Percentiles rank a stretch among this genome's conserved stretches.
Evolutionary conservation across 1,140 invertebrate genomes (phyloP).

Genomic region (Philopotamus ludificatus): DNA sequence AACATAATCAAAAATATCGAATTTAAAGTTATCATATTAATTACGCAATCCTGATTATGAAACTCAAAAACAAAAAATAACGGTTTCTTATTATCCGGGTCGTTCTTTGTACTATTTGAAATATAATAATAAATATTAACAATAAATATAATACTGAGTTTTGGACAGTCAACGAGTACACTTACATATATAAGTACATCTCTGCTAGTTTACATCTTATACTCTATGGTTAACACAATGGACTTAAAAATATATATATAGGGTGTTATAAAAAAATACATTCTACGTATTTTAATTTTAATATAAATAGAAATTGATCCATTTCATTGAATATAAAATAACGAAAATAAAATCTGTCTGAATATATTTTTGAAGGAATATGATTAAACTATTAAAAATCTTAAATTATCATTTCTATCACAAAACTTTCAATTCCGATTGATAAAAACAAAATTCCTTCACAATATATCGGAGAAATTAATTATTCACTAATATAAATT

Average conservation of each 20-base stretch:
- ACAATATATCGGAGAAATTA: no score
- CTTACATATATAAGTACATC: not conserved
- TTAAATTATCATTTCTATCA: no score
- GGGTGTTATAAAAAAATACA: not conserved
- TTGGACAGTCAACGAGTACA: slow-evolving; percentile 7
- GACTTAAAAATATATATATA: not conserved
- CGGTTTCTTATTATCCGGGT: not conserved
- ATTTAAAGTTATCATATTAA: no score
- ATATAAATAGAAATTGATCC: not conserved
- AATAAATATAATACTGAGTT: slow-evolving; percentile 27
- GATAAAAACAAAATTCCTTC: no score
- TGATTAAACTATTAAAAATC: no score
- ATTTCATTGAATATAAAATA: no score
- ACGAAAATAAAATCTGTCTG: no score
- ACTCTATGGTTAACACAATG: not conserved
- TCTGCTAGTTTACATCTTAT: not conserved
- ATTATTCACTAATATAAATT: no score
- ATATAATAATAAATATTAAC: slow-evolving; percentile 10
- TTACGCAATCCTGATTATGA: not conserved
- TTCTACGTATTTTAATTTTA: not conserved
- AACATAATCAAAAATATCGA: no score
- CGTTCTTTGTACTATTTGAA: no score
- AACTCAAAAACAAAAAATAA: slow-evolving; percentile 7
- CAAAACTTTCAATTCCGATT: no score
- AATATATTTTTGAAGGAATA: no score